Evolutionary conservation across 2,113 vertebrate species (phyloP), one percentile per base, ranked within the genome.

Genomic region (Furnarius figulus): DNA sequence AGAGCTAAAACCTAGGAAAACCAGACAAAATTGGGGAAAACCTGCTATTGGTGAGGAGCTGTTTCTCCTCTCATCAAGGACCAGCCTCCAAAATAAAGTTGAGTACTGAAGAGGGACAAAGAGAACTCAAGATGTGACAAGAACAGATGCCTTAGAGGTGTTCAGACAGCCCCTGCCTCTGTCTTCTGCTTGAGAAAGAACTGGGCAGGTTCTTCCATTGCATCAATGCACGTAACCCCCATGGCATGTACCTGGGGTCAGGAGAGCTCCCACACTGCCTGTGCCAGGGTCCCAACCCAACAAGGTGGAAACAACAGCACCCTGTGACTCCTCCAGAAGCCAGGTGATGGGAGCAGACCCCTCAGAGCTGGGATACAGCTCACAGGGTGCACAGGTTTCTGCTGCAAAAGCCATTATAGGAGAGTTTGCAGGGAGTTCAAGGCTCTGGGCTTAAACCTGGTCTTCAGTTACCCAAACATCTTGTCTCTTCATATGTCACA

Each of bases 201-300:
- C 30, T 1, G 5, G 15, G 14, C 10, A 35, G 28, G n/a, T 49
- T 77, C 59, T 58, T 71, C 35, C 30, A 46, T 14, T 6, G 0
- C 39, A 46, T 18, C 39, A 62, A 8, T 5, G 31, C 46, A 35
- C 3, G 0, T 24, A 85, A 58, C 10, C 40, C 16, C 11, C 72
- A 55, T 0, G 4, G 13, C 21, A 35, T 0, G 8, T 5, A 16
- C 0, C 1, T 1, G 2, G 39, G 40, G 49, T 53, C 52, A 62
- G 40, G n/a, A 71, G 61, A 7, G 19, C 22, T 81, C 35, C 44
- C 10, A 4, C 21, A 12, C 14, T 27, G 66, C 30, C 47, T 39
- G 16, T 20, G 66, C 22, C 46, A 72, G 25, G 44, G 24, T 14
- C 55, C 76, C 24, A 20, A 58, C 35, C 66, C 37, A 62, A 40